phyloP scores from a whole-genome alignment of 2,888 invertebrate species.

The Idaea biselata region DNA sequence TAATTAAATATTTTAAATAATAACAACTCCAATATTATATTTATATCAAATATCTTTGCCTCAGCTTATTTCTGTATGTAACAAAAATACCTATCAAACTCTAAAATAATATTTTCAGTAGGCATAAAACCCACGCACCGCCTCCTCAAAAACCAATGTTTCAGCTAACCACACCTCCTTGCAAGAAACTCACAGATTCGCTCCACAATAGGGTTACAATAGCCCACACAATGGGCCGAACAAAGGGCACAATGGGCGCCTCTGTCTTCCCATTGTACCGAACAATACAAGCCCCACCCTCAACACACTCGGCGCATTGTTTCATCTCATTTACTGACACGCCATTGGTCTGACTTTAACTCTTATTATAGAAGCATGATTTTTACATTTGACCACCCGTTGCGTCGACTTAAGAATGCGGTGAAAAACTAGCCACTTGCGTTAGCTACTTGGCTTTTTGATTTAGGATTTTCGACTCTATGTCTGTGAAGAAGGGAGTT shows the following conservation, averaged over 20 bases:
- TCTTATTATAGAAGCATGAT: slow-evolving; percentile 21
- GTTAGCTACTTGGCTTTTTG: not conserved
- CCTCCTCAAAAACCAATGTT: slow-evolving; percentile 45
- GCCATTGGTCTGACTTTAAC: slow-evolving; percentile 56
- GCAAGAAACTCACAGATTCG: slow-evolving; percentile 33
- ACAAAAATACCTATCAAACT: no score
- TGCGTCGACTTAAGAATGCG: slow-evolving; percentile 44
- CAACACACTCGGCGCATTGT: slow-evolving; percentile 69
- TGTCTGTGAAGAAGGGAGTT: not conserved
- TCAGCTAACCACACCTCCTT: slow-evolving; percentile 48
- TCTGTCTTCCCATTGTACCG: slow-evolving; percentile 74
- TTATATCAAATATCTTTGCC: no score
- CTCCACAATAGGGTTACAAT: slow-evolving; percentile 42
- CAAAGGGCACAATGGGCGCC: slow-evolving; percentile 67
- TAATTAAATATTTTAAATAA: no score
- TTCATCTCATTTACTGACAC: slow-evolving; percentile 55
- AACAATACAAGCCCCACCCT: slow-evolving; percentile 69
- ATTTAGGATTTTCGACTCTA: not conserved
- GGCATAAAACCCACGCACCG: slow-evolving; percentile 12
- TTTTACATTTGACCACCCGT: slow-evolving; percentile 52
- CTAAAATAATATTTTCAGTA: not conserved
- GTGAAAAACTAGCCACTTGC: not conserved
- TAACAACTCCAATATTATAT: no score
- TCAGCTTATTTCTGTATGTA: no score
- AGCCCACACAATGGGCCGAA: slow-evolving; percentile 54